phyloP scores from a whole-genome alignment of 2,797 vertebrate genomes.

The Apogon hyalosoma region DNA sequence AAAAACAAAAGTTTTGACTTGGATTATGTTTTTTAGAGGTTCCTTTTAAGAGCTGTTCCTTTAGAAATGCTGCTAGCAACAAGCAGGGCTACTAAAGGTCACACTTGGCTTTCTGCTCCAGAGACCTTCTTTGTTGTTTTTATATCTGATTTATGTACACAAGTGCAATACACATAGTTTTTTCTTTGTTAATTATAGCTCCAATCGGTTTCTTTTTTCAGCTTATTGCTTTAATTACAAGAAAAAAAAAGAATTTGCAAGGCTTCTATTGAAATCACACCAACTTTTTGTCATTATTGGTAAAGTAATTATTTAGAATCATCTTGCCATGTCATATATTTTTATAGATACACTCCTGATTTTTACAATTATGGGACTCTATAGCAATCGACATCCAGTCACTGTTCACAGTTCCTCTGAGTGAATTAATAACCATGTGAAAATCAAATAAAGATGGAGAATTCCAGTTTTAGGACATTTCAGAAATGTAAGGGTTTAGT shows the following conservation, averaged over 20 bases:
- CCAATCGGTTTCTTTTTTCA: neutral
- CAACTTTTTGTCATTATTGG: neutral
- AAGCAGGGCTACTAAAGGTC: slow-evolving; percentile 7
- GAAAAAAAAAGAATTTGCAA: neutral
- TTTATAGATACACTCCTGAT: neutral
- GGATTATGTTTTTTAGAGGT: neutral
- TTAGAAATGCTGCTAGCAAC: neutral
- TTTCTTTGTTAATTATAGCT: neutral
- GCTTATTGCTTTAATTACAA: neutral
- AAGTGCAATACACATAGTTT: neutral
- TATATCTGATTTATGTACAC: neutral
- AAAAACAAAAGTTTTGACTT: too few relatives aligned
- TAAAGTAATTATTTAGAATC: too few relatives aligned
- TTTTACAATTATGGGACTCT: neutral
- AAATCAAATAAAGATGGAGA: neutral
- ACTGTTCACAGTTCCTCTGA: slow-evolving; percentile 5
- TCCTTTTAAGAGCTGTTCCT: neutral
- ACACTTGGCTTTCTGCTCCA: neutral
- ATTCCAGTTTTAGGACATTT: slow-evolving; percentile 4
- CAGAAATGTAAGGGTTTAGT: neutral
- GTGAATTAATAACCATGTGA: neutral
- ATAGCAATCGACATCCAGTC: neutral
- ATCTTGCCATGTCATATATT: neutral
- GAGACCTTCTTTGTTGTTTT: neutral
- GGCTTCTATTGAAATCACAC: neutral